Evolutionary conservation across 2,888 invertebrate genomes (phyloP).

Genomic region (Endotricha flammealis): DNA sequence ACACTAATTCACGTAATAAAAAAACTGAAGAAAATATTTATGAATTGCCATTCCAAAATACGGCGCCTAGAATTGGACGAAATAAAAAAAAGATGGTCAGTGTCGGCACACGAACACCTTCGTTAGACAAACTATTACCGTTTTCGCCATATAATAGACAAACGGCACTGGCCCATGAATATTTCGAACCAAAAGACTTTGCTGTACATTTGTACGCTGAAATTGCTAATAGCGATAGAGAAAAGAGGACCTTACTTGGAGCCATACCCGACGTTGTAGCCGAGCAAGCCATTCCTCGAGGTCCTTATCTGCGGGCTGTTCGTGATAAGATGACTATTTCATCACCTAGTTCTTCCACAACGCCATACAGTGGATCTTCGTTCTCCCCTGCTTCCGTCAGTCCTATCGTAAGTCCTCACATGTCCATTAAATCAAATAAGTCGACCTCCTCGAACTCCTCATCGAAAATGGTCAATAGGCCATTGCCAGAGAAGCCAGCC

Average conservation of each 20-base stretch:
- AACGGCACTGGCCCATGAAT: constrained; percentile 65
- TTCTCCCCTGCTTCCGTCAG: constrained; percentile 3
- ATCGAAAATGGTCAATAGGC: constrained; percentile 81
- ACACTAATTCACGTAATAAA: constrained; percentile 42
- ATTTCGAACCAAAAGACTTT: constrained; percentile 73
- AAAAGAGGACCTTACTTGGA: constrained; percentile 44
- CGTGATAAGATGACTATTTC: constrained; percentile 70
- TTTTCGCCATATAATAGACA: constrained; percentile 65
- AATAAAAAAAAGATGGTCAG: constrained; percentile 68
- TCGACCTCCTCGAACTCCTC: constrained; percentile 59
- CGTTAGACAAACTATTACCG: constrained; percentile 76
- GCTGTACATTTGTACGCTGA: constrained; percentile 81
- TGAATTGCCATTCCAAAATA: constrained; percentile 77
- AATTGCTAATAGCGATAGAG: constrained; percentile 68
- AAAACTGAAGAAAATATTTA: constrained; percentile 78
- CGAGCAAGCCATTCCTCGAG: constrained; percentile 63
- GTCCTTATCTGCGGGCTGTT: constrained; percentile 80
- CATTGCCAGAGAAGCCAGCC: constrained; percentile 82
- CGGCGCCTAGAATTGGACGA: constrained; percentile 52
- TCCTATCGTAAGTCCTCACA: constrained; percentile 29
- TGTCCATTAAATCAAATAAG: constrained; percentile 45
- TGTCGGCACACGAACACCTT: constrained; percentile 78
- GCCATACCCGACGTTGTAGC: constrained; percentile 66
- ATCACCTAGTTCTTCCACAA: constrained; percentile 28
- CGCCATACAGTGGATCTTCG: constrained; percentile 31